Percentiles rank a stretch among this genome's conserved stretches.
These are phyloP conservation scores for Spongilla lacustris DNA, from an alignment of 37 sponge, comb jelly and placozoan genomes.

Conservation along the genomic window DNA sequence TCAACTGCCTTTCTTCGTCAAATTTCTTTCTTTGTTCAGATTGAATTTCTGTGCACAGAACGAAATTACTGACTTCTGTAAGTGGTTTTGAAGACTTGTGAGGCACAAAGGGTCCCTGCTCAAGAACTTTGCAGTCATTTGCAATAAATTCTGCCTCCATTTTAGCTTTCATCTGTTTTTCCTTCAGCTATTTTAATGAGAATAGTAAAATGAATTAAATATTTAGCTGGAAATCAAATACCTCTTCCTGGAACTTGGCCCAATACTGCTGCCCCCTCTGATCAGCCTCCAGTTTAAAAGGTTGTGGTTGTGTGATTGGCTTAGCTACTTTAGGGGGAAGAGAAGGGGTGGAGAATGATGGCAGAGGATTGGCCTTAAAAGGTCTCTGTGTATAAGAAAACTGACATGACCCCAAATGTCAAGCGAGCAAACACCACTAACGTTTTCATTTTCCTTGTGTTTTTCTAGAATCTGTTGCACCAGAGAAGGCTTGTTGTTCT, in stretches of 20 bases:
- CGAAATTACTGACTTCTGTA: conserved; percentile 35
- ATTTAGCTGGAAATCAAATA: conserved; percentile 2
- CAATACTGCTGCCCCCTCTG: conserved; percentile 50
- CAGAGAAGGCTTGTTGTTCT: conserved; percentile 55
- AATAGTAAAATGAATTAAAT: background rate
- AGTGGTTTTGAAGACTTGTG: conserved; percentile 36
- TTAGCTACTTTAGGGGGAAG: background rate
- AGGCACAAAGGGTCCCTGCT: conserved; percentile 64
- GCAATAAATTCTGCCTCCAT: conserved; percentile 66
- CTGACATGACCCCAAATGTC: background rate
- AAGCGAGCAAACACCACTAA: background rate
- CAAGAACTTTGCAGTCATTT: conserved; percentile 25
- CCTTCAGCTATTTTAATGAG: conserved; percentile 46
- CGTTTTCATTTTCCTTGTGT: conserved; percentile 30
- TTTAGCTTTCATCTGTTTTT: conserved; percentile 18
- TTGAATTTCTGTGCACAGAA: conserved; percentile 66
- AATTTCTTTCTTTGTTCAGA: conserved; percentile 52
- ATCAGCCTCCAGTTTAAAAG: conserved; percentile 67
- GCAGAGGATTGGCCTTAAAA: conserved; percentile 64
- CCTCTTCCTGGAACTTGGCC: conserved; percentile 55
- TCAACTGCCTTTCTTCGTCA: conserved; percentile 28
- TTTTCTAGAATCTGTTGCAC: conserved; percentile 29
- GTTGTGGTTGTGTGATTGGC: conserved; percentile 38
- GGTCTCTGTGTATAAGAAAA: background rate
- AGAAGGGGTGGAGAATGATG: conserved; percentile 6